Base-by-base conservation (phyloP, 2,797 vertebrate genomes). In the Dipus sagitta region DNA sequence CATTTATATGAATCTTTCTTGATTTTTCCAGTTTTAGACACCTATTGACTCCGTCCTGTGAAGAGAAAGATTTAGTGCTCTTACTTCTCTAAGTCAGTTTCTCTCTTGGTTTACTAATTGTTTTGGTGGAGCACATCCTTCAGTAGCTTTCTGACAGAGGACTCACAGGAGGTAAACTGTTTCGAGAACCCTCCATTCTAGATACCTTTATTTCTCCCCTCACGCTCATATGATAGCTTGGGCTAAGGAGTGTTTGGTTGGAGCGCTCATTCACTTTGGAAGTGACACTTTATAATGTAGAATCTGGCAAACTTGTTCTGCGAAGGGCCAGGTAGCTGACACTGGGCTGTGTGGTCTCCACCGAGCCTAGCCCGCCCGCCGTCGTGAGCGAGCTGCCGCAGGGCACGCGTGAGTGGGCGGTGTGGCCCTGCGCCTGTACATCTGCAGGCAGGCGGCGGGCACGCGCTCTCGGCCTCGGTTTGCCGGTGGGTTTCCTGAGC, bases 381-480 rank as follows among this genome's bases (percentile, higher is more conserved):
- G 13, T 20, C 64, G 72, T 54, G 65, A 85, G 20, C 1, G 32
- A 28, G 58, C 11, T 65, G 62, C n/a, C n/a, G 2, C 1, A 81
- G 58, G 62, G 26, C 8, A 0, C 21, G 0, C 76, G 10, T 58
- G 17, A 74, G 8, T 20, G 54, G 14, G 1, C 1, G 54, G 54
- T 58, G 0, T 4, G 30, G 86, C 72, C 11, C 8, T 26, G 28
- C 54, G 62, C 68, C 23, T 20, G 0, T 13, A 6, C 70, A 20
- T 11, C 20, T 7, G 1, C 6, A 5, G 23, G 54, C 1, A 2
- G 6, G 30, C 0, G 0, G 64, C 1, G 8, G 68, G n/a, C 34
- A 52, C 82, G 75, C 28, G 60, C 14, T 54, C 52, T 78, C 18
- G 24, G 68, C 47, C 15, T 4, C 2, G 1, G 62, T 67, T 62